Evolutionary conservation across 2,888 invertebrate genomes (phyloP).

Genomic region (Epistrophella euchroma): DNA sequence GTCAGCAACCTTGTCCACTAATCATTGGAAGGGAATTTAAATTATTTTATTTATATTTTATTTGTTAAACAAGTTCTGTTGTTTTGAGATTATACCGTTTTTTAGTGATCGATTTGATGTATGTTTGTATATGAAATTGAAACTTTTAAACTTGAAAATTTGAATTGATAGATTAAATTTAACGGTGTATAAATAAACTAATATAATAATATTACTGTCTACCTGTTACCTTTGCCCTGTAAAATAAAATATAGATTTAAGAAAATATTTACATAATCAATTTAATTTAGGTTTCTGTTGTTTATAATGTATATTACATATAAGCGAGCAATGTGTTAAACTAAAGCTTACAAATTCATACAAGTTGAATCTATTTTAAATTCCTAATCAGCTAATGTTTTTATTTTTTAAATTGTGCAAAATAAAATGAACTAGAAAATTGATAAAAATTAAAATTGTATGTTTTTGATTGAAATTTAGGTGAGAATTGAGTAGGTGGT

Average conservation of each 20-base stretch:
- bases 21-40: neutral
- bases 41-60: neutral
- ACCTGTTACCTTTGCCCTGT: conserved; percentile 43
- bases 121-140: too few species aligned
- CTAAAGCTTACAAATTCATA: neutral
- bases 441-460: neutral
- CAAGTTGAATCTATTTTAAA: neutral
- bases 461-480: too few species aligned
- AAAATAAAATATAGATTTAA: conserved; percentile 1
- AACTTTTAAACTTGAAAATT: neutral
- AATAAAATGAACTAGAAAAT: neutral
- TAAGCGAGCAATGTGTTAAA: neutral
- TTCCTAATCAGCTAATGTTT: neutral
- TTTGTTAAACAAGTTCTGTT: too few species aligned
- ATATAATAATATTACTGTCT: conserved; percentile 25
- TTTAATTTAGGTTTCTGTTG: conserved; percentile 10
- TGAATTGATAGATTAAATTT: neutral
- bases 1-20: neutral
- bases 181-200: neutral
- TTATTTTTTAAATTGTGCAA: neutral
- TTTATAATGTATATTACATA: neutral
- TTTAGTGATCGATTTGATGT: too few species aligned
- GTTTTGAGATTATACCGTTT: too few species aligned
- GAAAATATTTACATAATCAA: conserved; percentile 15
- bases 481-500: too few species aligned